Evolutionary conservation across 2,888 invertebrate genomes (phyloP), one percentile per base, ranked within the genome.

Genomic region (Drosophila siamana): DNA sequence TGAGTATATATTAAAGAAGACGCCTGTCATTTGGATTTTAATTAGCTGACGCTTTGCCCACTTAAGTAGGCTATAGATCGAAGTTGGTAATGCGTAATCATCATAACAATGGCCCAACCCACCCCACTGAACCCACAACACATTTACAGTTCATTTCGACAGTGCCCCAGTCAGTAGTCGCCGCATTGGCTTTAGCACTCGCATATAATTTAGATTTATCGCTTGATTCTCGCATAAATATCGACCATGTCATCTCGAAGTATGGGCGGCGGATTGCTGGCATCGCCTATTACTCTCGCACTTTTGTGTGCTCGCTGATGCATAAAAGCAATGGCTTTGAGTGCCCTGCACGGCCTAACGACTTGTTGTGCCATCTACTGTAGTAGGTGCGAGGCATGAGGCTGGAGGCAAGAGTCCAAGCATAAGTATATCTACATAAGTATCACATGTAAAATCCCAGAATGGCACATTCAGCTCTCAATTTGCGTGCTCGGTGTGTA

Each of bases 141-240:
- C 76, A 74, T 80, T 80, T 76, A 65, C 78, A 78, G 80, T 63
- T 80, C 81, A 78, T 80, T 80, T 74, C 26, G 64, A 56, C 51
- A n/a, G n/a, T 13, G 19, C 19, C 19, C 2, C 3, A 19, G 19
- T 26, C 64, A 60, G 65, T 48, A 28, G 59, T 51, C 24, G n/a
- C n/a, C n/a, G n/a, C n/a, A n/a, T n/a, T 69, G 65, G 70, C 80
- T 70, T 82, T 74, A 83, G 61, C 83, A 79, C 76, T 71, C 77
- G 77, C 68, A 80, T 86, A 84, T 85, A 84, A 86, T 86, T 85
- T 84, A 84, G 86, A 85, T 86, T 85, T 85, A 86, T 85, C 69
- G 80, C 79, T 69, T 61, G 86, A 86, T 84, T 80, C 67, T 76
- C 80, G 67, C 82, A 85, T 85, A 81, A 84, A 86, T 84, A 86